Conservation (phyloP, 2,797 vertebrate species). For the Tokudaia tokunoshimensis region DNA sequence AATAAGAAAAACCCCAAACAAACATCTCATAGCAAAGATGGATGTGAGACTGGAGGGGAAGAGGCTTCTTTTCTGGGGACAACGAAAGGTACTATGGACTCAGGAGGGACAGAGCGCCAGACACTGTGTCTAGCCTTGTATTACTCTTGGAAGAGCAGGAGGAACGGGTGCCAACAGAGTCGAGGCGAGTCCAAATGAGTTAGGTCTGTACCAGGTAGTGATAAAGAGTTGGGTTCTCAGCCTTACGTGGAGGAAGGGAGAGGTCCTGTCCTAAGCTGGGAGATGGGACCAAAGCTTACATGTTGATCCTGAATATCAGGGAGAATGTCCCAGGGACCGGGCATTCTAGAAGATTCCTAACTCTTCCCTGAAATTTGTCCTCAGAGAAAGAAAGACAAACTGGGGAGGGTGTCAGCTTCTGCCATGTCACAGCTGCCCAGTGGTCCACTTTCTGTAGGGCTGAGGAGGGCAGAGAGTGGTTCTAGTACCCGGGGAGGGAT, state of each 20-base stretch:
- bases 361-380: neutral
- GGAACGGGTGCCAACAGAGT: neutral
- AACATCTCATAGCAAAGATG: slow-evolving; percentile 77
- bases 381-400: slow-evolving; percentile 30
- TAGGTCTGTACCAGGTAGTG: neutral
- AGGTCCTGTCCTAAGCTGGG: neutral
- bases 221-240: neutral
- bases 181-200: neutral
- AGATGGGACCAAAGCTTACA: neutral
- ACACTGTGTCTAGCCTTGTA: neutral
- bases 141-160: neutral
- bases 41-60: slow-evolving; percentile 5
- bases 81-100: neutral
- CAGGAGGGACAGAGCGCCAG: neutral
- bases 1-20: slow-evolving; percentile 83
- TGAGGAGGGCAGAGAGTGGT: neutral
- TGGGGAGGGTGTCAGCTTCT: neutral
- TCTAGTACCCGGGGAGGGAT: neutral
- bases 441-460: slow-evolving; percentile 9
- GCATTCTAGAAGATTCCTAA: neutral
- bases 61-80: neutral
- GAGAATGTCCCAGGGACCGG: slow-evolving; percentile 7
- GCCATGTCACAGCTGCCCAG: neutral
- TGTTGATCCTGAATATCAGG: neutral
- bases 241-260: neutral